Evolutionary conservation across 2,888 invertebrate species (phyloP), one percentile per base, ranked within the genome.

Genomic region (Cephus runcator): DNA sequence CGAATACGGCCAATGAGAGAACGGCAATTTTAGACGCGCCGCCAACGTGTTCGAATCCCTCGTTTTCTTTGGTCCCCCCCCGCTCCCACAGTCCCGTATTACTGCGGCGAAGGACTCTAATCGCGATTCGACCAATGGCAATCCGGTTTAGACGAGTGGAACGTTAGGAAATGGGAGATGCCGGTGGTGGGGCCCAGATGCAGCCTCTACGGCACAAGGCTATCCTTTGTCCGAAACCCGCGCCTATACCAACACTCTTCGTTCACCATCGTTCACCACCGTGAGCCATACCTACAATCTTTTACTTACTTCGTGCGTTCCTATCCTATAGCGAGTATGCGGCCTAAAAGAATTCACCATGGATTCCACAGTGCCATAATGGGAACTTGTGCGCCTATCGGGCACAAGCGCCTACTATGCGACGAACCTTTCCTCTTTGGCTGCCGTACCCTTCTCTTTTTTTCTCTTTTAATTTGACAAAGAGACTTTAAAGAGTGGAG

Each of bases 161-260:
- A 84, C 82, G 85, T 86, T 88, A 86, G 71, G 71, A 71, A 71
- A 71, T 23, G 71, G 71, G 71, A 71, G 71, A 34, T 71, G 71
- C 12, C 71, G 15, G 12, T 31, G 71, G 31, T 31, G 71, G 71
- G 71, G 31, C 71, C 33, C 71, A 71, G 71, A 71, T 71, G 33
- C 71, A 71, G 71, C 31, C 71, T 56, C 56, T 71, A 71, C 71
- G 74, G 79, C 85, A 89, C 89, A 90, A 90, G 91, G 91, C 90
- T 89, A 89, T 90, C 88, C 90, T 91, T 91, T 91, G 90, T 91
- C 90, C 90, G 86, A 90, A 90, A 90, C 88, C 87, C 87, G 86
- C 84, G 84, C 80, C 56, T 56, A 56, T 56, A 23, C 56, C 56
- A 56, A 56, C 56, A 9, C 56, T 56, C 56, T 56, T 23, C 56